phyloP scores from a whole-genome alignment of 2,797 vertebrate genomes.

The Echiichthys vipera region DNA sequence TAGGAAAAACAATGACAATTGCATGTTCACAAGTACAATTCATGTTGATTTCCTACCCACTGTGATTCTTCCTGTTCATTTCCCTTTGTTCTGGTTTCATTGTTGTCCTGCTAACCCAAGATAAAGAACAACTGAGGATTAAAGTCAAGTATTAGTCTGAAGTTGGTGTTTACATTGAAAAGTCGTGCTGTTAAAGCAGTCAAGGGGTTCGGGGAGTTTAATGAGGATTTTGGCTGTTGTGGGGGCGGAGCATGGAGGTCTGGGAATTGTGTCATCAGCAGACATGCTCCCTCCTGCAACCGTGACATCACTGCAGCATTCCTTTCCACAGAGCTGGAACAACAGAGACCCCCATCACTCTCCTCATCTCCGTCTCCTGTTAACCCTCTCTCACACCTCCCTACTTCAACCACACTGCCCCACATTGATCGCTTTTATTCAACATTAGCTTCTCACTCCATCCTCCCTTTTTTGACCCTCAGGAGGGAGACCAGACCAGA shows the following conservation, averaged over 20 bases:
- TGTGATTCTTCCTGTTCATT: constrained; percentile 51
- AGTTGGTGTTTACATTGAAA: constrained; percentile 33
- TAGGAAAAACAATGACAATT: constrained; percentile 22
- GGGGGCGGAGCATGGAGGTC: constrained; percentile 71
- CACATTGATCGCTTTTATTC: constrained; percentile 29
- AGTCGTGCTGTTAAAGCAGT: constrained; percentile 22
- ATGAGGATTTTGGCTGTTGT: constrained; percentile 62
- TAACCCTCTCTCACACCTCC: constrained; percentile 62
- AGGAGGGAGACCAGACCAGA: constrained; percentile 14
- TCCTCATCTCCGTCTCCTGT: constrained; percentile 64
- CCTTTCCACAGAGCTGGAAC: constrained; percentile 83
- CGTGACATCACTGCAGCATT: constrained; percentile 87
- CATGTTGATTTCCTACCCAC: constrained; percentile 15
- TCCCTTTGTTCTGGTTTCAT: constrained; percentile 24
- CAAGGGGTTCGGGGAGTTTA: constrained; percentile 62
- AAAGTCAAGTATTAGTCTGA: neutral
- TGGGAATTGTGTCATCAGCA: constrained; percentile 85
- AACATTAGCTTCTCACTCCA: constrained; percentile 18
- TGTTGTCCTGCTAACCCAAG: constrained; percentile 8
- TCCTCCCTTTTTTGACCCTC: constrained; percentile 26
- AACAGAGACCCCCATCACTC: constrained; percentile 79
- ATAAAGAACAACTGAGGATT: neutral
- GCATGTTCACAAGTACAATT: constrained; percentile 26
- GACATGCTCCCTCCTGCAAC: constrained; percentile 85
- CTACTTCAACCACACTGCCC: constrained; percentile 25